Percentiles rank a stretch among this genome's conserved stretches.
These are phyloP conservation scores for Hedya salicella DNA, from an alignment of 2,888 invertebrate species.

Conservation along the genomic window DNA sequence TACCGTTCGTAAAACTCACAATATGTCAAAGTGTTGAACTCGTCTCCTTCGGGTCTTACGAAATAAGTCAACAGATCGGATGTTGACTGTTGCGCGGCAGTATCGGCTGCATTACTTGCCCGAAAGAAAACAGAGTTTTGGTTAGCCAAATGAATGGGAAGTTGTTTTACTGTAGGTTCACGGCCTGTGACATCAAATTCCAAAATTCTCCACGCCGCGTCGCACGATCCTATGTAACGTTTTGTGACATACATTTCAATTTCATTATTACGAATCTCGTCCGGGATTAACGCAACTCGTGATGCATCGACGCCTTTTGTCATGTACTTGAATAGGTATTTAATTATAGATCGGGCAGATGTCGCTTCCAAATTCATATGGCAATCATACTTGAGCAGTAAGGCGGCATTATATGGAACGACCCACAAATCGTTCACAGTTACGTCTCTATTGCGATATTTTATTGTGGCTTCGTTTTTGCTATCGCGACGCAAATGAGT, in stretches of 20 bases:
- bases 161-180: not conserved
- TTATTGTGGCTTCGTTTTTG: not conserved
- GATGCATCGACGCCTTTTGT: not conserved
- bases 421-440: conserved; percentile 1
- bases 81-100: not conserved
- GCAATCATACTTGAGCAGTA: conserved; percentile 3
- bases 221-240: conserved; percentile 10
- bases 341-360: conserved; percentile 3
- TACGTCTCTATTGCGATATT: conserved; percentile 3
- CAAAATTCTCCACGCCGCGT: conserved; percentile 2
- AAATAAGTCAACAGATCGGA: not conserved
- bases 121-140: not conserved
- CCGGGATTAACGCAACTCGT: conserved; percentile 5
- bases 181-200: not conserved
- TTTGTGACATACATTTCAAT: not conserved
- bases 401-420: conserved; percentile 1
- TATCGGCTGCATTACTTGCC: not conserved
- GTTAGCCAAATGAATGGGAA: not conserved
- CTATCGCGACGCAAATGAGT: not conserved
- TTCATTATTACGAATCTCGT: not conserved
- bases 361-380: conserved; percentile 1
- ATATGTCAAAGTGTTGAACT: not conserved
- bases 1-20: not conserved
- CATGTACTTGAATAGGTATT: not conserved
- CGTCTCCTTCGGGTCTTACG: not conserved